Evolutionary conservation across 2,113 vertebrate genomes (phyloP).

Genomic region (Clinocottus analis): DNA sequence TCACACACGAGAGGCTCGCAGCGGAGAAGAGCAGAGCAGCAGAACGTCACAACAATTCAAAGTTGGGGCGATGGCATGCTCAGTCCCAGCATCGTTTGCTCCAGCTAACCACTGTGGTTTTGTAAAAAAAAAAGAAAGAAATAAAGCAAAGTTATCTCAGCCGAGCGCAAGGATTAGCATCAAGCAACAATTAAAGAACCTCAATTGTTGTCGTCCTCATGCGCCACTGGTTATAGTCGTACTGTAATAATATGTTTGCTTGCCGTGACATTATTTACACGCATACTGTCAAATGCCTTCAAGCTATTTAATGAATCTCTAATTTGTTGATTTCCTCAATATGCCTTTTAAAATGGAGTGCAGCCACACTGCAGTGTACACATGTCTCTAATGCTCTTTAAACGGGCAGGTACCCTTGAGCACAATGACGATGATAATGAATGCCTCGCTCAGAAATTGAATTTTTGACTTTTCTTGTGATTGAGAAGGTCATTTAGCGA

Average conservation of each 20-base stretch:
- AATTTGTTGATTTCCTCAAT: constrained; percentile 55
- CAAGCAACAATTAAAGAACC: background rate
- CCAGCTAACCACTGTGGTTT: background rate
- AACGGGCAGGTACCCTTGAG: constrained; percentile 59
- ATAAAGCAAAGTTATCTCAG: constrained; percentile 2
- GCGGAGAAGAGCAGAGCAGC: constrained; percentile 37
- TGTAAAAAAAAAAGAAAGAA: background rate
- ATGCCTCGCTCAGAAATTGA: constrained; percentile 65
- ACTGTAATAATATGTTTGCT: constrained; percentile 3
- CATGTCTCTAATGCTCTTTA: constrained; percentile 14
- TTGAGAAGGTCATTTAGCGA: constrained; percentile 70
- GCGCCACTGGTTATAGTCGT: background rate
- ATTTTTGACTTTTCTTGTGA: constrained; percentile 69
- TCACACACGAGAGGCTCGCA: constrained; percentile 60
- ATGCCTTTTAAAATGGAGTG: constrained; percentile 38
- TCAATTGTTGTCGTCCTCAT: background rate
- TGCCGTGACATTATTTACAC: constrained; percentile 25
- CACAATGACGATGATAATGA: constrained; percentile 60
- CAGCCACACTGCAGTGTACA: background rate
- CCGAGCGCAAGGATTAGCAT: constrained; percentile 11
- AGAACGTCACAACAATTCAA: constrained; percentile 58
- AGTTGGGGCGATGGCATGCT: constrained; percentile 7
- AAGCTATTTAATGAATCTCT: constrained; percentile 43
- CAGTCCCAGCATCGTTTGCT: constrained; percentile 1
- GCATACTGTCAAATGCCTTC: constrained; percentile 24